Percentiles rank a stretch among this genome's conserved stretches.
Evolutionary conservation across 2,113 vertebrate genomes (phyloP).

Genomic region (Balaeniceps rex): DNA sequence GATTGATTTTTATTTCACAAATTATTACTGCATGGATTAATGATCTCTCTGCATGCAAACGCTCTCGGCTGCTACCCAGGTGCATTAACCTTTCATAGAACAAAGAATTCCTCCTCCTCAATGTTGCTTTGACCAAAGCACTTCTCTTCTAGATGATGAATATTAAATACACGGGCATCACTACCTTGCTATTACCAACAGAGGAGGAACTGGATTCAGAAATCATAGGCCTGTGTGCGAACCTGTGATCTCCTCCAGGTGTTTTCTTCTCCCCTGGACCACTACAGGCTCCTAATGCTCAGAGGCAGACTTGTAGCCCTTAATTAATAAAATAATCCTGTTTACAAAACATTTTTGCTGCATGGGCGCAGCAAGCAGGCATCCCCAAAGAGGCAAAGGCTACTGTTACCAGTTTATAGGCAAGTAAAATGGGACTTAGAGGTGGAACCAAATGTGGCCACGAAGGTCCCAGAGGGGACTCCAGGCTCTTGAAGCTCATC

Average conservation of each 20-base stretch:
- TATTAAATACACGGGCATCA: neutral
- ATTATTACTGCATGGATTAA: conserved; percentile 72
- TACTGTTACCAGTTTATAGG: neutral
- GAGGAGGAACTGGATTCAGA: neutral
- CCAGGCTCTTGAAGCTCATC: neutral
- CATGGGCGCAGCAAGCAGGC: neutral
- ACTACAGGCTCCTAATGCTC: neutral
- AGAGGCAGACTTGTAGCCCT: neutral
- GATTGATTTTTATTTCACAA: conserved; percentile 74
- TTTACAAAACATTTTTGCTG: neutral
- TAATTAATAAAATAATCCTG: neutral
- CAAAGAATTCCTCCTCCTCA: conserved; percentile 39
- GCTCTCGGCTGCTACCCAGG: conserved; percentile 57
- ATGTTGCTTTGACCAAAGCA: conserved; percentile 18
- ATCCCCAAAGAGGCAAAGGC: neutral
- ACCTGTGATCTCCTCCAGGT: neutral
- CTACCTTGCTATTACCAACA: neutral
- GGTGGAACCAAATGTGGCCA: neutral
- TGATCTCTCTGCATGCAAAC: conserved; percentile 63
- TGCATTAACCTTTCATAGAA: conserved; percentile 66
- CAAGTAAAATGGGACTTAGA: neutral
- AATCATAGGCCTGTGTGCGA: neutral
- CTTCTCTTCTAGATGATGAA: neutral
- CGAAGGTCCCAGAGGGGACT: neutral
- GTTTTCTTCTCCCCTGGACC: neutral